phyloP scores from a whole-genome alignment of 2,113 vertebrate genomes.

The Paratilapia polleni region DNA sequence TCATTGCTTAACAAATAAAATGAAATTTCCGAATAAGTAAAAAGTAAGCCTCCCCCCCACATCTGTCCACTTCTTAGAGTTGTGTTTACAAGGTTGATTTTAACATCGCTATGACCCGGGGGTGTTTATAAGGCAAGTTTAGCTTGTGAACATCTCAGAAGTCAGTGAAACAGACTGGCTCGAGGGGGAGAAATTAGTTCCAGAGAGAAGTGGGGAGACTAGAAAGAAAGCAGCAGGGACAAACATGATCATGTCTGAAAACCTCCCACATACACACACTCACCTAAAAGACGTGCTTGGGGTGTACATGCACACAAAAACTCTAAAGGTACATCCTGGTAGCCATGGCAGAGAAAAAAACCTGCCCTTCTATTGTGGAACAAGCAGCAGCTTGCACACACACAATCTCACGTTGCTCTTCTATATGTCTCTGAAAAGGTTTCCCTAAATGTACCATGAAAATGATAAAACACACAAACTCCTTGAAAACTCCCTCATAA shows the following conservation, averaged over 20 bases:
- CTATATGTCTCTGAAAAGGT: not conserved
- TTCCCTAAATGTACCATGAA: not conserved
- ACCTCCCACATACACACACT: not conserved
- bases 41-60: conserved; percentile 42
- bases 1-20: conserved; percentile 50
- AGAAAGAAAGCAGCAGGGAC: not conserved
- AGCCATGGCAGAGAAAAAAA: conserved; percentile 5
- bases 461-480: not conserved
- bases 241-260: not conserved
- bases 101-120: conserved; percentile 71
- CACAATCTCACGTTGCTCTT: not conserved
- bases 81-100: conserved; percentile 72
- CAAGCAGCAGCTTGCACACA: not conserved
- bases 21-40: conserved; percentile 48
- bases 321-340: not conserved
- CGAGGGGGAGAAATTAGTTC: conserved; percentile 70
- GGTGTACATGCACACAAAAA: conserved; percentile 37
- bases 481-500: not conserved
- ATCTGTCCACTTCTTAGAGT: conserved; percentile 15
- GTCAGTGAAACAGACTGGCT: conserved; percentile 62
- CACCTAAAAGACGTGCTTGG: not conserved
- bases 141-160: conserved; percentile 69
- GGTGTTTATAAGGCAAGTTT: conserved; percentile 72
- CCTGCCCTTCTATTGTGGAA: not conserved
- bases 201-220: conserved; percentile 37